Evolutionary conservation across 1,140 invertebrate species (phyloP), one percentile per base, ranked within the genome.

Genomic region (Micrasema minimum): DNA sequence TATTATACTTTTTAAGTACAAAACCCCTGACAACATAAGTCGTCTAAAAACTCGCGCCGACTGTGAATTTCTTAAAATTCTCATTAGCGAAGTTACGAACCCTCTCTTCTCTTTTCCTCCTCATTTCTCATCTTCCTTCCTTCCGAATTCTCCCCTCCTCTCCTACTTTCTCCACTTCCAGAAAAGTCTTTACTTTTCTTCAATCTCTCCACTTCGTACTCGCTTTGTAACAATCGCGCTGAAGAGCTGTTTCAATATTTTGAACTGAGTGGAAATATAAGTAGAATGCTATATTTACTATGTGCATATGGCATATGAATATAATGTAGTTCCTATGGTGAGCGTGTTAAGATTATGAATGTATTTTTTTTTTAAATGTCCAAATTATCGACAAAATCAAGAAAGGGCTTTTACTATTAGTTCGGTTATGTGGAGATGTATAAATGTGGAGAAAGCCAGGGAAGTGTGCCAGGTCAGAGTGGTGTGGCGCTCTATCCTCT

Each of bases 1-100:
- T 55, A 55, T 16, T 31, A 4, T 31, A 31, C 7, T 31, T 31
- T 7, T 4, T 31, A 31, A 31, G 26, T 31, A 31, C n/a, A 48
- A 18, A 22, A 59, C 9, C 55, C 55, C 55, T 59, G 35, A 14
- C 35, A 31, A 35, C 16, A 14, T 45, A 46, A 64, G 59, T 41
- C 20, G 14, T 38, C 43, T 41, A 64, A 53, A 67, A 67, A 67
- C 65, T 67, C 65, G 66, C 66, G 69, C 73, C 71, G 73, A 75
- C 73, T 75, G 73, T 51, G 69, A 75, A 75, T 75, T 75, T 75
- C 73, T 75, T 75, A 75, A 75, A 75, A 75, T 75, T 75, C 73
- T 75, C 73, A 75, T 75, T 75, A 75, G 69, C 68, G 66, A 75
- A 75, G 73, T 75, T 75, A 62, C 51, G 22, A 41, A 69, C 59